Evolutionary conservation across 2,888 invertebrate genomes (phyloP), one percentile per base, ranked within the genome.

Genomic region (Biston betularia): DNA sequence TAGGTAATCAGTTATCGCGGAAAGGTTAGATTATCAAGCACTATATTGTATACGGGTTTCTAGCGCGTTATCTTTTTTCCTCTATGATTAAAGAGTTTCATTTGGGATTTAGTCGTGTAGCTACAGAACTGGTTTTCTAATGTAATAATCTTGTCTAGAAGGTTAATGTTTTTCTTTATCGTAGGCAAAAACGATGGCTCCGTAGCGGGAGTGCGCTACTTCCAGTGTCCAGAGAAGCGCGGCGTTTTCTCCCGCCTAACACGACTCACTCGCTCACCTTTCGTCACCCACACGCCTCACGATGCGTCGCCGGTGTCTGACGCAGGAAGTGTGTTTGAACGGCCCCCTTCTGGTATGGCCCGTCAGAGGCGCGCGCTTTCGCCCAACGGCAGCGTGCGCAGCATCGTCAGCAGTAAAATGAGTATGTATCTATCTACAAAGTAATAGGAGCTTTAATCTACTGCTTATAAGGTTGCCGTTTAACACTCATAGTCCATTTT

Each of bases 111-210:
- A 46, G 15, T 44, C 6, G 6, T n/a, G 12, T 44, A n/a, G 44
- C n/a, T 44, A 44, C n/a, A n/a, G 44, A n/a, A 44, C 44, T 44
- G n/a, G n/a, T 10, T 46, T 14, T 8, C 14, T 45, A 44, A 44
- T 12, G n/a, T n/a, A 45, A n/a, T n/a, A 14, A 45, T 45, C 24
- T 24, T 24, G 24, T 48, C 24, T 48, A 48, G 9, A 48, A 9
- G 15, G 24, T 24, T 24, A 24, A 15, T 33, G 24, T 24, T 24
- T 58, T 60, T 55, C 57, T 71, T 58, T 9, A 49, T 89, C 90
- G 70, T 85, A 97, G 99, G 99, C 75, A 99, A 99, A 94, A 99
- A 99, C 88, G 98, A 99, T 89, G 99, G 99, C 35, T 97, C 98
- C 42, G 98, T 99, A 70, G 97, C 97, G 63, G 98, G 98, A 60